Evolutionary conservation across 2,113 vertebrate genomes (phyloP).

Genomic region (Sorex araneus): DNA sequence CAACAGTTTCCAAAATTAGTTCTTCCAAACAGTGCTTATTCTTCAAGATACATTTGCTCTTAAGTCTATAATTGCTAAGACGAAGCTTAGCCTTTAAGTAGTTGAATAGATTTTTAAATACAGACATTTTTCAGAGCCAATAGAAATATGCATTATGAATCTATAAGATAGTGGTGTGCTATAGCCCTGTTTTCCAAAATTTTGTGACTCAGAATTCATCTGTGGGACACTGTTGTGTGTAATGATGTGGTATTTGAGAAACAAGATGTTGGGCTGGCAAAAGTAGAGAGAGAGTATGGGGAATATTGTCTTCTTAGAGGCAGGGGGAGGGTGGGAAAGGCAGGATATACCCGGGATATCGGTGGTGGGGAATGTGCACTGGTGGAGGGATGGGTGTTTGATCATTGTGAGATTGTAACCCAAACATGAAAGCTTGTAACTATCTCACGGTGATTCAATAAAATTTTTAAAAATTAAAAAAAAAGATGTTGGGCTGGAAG

Average conservation of each 20-base stretch:
- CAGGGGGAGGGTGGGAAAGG: no score
- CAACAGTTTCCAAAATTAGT: slow-evolving; percentile 18
- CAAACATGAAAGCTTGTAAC: no score
- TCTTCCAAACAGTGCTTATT: slow-evolving; percentile 1
- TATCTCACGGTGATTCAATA: no score
- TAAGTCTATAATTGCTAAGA: neutral
- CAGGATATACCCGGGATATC: no score
- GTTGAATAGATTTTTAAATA: neutral
- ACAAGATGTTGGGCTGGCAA: neutral
- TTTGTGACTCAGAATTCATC: neutral
- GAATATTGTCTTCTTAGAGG: no score
- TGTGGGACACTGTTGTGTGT: neutral
- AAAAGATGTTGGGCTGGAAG: neutral
- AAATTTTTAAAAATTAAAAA: no score
- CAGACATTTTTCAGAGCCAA: neutral
- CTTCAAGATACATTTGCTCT: neutral
- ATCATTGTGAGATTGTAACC: no score
- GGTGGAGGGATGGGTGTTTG: no score
- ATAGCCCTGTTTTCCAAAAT: neutral
- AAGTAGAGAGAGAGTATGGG: no score
- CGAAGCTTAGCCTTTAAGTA: neutral
- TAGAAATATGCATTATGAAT: neutral
- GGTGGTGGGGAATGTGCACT: no score
- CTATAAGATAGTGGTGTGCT: neutral
- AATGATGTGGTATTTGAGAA: neutral